Conservation (phyloP, 1,140 invertebrate species). For the Wasmannia auropunctata region DNA sequence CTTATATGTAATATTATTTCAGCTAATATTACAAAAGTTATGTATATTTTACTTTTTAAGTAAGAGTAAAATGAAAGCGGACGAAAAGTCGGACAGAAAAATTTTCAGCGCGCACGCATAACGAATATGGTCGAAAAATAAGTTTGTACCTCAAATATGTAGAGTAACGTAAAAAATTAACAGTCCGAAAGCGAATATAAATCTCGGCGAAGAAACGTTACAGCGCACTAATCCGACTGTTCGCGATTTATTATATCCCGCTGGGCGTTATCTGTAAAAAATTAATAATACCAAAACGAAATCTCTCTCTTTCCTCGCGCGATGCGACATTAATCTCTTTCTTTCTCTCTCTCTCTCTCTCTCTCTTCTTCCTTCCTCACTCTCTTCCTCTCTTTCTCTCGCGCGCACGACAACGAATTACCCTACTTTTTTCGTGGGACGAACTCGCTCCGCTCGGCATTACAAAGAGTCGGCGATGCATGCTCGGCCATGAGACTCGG, state of each 20-base stretch:
- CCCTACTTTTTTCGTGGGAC: conserved; percentile 46
- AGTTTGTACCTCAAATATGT: conserved; percentile 14
- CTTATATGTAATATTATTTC: background rate
- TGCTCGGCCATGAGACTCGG: conserved; percentile 42
- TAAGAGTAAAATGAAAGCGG: background rate
- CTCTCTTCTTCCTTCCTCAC: background rate
- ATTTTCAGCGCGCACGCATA: background rate
- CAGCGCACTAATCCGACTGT: conserved; percentile 36
- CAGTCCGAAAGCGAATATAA: conserved; percentile 29
- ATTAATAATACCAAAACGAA: conserved; percentile 53
- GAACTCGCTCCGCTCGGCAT: conserved; percentile 22
- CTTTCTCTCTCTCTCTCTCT: background rate
- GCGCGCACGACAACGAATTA: conserved; percentile 26
- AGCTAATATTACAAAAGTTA: background rate
- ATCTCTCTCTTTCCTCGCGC: conserved; percentile 1
- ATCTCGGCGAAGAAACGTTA: conserved; percentile 32
- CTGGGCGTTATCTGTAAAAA: conserved; percentile 39
- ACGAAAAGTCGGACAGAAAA: conserved; percentile 16
- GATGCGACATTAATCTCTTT: conserved; percentile 24
- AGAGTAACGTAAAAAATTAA: conserved; percentile 36
- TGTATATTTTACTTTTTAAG: background rate
- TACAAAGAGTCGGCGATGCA: conserved; percentile 34
- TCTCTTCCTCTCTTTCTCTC: background rate
- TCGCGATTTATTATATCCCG: conserved; percentile 44
- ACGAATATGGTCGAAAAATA: background rate